Evolutionary conservation across 2,113 vertebrate species (phyloP).

Genomic region (Oryctolagus cuniculus): DNA sequence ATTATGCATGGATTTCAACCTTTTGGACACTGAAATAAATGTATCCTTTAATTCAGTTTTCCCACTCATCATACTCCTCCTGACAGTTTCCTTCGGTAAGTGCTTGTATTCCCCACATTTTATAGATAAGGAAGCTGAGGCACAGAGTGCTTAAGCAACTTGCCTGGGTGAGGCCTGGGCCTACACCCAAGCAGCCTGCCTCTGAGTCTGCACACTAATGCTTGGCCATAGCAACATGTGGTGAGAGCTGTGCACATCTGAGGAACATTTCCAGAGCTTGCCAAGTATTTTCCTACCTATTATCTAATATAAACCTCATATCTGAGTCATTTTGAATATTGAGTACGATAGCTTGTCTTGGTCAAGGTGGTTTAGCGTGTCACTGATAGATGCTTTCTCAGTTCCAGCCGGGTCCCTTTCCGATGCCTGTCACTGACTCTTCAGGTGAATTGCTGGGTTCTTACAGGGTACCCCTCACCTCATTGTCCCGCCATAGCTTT

Average conservation of each 20-base stretch:
- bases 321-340: background rate
- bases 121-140: background rate
- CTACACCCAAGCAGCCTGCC: background rate
- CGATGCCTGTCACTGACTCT: background rate
- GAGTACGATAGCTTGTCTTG: conserved; percentile 9
- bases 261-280: background rate
- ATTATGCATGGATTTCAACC: no score
- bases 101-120: background rate
- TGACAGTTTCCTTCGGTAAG: background rate
- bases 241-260: background rate
- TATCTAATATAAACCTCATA: background rate
- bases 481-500: background rate
- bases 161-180: background rate
- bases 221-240: background rate
- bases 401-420: background rate
- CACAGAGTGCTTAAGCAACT: background rate
- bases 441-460: background rate
- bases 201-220: background rate
- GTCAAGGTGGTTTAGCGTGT: background rate
- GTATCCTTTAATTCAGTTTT: no score
- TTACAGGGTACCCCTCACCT: background rate
- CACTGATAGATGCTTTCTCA: background rate
- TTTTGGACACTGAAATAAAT: no score
- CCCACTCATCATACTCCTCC: no score
- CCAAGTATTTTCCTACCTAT: background rate